These are phyloP conservation scores for Leiothrix lutea DNA, from an alignment of 2,113 vertebrate genomes.

Conservation along the genomic window DNA sequence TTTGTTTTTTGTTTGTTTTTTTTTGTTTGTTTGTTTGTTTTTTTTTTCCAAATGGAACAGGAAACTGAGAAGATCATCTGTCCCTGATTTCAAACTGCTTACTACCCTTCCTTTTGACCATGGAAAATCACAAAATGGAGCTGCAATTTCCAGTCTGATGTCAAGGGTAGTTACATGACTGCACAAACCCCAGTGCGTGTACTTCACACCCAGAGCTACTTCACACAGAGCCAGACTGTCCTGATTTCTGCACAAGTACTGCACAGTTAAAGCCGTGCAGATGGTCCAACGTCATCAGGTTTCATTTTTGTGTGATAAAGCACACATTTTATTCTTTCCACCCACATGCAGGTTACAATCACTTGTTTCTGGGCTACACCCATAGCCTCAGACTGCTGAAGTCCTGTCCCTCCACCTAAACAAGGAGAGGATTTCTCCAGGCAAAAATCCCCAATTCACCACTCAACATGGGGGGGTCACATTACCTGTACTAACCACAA, in stretches of 20 bases:
- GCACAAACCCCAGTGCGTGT: fast-evolving
- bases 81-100: neutral
- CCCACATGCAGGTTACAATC: neutral
- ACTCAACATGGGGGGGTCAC: fast-evolving
- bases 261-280: neutral
- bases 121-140: neutral
- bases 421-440: neutral
- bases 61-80: neutral
- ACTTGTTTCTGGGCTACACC: neutral
- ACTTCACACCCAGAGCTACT: too few species aligned
- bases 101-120: neutral
- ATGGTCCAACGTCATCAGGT: neutral
- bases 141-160: neutral
- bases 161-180: neutral
- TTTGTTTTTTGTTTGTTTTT: too few species aligned
- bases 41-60: neutral
- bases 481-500: neutral
- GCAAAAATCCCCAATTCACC: neutral
- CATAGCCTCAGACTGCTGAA: neutral
- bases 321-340: neutral
- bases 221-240: neutral
- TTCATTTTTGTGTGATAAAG: neutral
- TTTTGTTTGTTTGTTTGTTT: neutral
- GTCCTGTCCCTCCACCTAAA: neutral
- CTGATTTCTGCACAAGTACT: neutral